Evolutionary conservation across 2,113 vertebrate genomes (phyloP).

Genomic region (Gopherus flavomarginatus): DNA sequence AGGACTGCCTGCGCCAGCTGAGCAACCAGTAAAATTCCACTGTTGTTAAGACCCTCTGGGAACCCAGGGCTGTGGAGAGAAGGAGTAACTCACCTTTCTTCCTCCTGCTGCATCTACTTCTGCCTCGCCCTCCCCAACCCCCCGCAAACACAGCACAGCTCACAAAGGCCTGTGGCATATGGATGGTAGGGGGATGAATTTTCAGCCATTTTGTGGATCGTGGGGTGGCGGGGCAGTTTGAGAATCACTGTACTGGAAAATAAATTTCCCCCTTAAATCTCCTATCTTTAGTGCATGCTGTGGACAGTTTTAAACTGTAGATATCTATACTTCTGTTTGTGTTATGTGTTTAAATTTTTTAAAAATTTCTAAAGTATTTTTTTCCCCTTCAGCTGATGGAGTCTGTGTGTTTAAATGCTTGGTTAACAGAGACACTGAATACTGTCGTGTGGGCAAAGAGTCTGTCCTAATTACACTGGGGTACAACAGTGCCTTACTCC

Average conservation of each 20-base stretch:
- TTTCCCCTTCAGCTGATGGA: constrained; percentile 74
- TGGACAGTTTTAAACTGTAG: not conserved
- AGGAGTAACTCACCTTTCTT: not conserved
- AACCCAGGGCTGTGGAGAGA: not conserved
- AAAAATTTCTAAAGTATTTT: constrained; percentile 21
- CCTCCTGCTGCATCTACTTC: not conserved
- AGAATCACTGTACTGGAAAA: not conserved
- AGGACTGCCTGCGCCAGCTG: not conserved
- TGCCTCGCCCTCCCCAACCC: not conserved
- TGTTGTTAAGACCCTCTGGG: not conserved
- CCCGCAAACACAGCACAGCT: too few relatives aligned
- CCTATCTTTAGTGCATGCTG: not conserved
- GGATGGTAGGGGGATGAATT: not conserved
- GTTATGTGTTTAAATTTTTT: not conserved
- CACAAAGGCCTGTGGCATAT: not conserved
- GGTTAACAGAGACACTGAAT: constrained; percentile 78
- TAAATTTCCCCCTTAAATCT: rapidly evolving
- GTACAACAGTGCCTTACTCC: constrained; percentile 77
- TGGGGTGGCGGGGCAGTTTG: not conserved
- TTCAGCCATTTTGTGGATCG: not conserved
- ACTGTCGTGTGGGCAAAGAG: constrained; percentile 81
- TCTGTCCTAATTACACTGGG: constrained; percentile 81
- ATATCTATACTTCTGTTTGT: not conserved
- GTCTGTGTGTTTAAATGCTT: constrained; percentile 78
- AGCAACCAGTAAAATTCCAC: not conserved